Evolutionary conservation across 2,888 invertebrate genomes (phyloP), one percentile per base, ranked within the genome.

Genomic region (Elgonia sp.): DNA sequence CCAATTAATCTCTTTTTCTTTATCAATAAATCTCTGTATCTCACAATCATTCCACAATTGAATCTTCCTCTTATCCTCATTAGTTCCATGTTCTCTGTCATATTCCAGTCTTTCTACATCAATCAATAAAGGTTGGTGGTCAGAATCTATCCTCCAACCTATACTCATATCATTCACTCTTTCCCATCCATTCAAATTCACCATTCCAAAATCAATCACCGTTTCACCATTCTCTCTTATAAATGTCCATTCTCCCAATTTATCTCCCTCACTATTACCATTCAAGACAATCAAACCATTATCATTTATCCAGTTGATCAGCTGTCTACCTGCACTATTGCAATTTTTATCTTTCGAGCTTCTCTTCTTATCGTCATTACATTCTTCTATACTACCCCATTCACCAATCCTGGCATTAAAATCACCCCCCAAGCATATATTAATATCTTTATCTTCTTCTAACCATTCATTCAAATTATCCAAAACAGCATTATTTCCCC

Each of bases 211-310:
- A 50, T 46, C 29, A 29, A 29, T 29, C 29, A 29, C 29, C 29
- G 46, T 46, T 12, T 46, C 14, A 53, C 53, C 1, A n/a, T 53
- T n/a, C 12, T 53, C 37, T 62, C 62, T 62, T 10, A 20, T 20
- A 10, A 3, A 62, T 37, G 62, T 62, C 29, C n/a, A 62, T n/a
- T 62, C 37, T 0, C 62, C 62, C 37, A 37, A 16, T 16, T 16
- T 7, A 14, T 62, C 29, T 37, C 62, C 62, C 7, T 62, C 62
- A 16, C 14, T 16, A 62, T 37, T 37, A 16, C 62, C 62, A 37
- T 62, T 62, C 37, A 62, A 62, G 1, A 62, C 14, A 16, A 62
- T 20, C 37, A 62, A 62, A 6, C 62, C 62, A 21, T 20, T 62
- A 16, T 60, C 60, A 7, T 9, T 20, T 12, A 62, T 9, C 62